These are phyloP conservation scores for Linnaemya vulpina DNA, from an alignment of 2,888 invertebrate species.

Conservation along the genomic window DNA sequence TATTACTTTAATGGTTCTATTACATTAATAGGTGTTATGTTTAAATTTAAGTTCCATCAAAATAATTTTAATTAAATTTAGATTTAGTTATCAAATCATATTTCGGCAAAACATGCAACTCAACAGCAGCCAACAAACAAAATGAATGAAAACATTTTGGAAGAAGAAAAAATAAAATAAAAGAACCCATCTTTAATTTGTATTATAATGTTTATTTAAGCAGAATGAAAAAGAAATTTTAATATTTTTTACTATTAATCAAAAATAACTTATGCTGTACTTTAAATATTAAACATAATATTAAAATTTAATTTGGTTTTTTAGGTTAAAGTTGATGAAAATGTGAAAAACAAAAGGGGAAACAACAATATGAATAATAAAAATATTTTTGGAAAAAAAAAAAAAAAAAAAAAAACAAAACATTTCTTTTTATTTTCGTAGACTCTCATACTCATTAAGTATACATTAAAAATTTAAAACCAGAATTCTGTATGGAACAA, in stretches of 20 bases:
- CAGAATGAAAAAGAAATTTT: conserved; percentile 4
- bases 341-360: conserved; percentile 17
- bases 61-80: conserved; percentile 39
- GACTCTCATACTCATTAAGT: too few species aligned
- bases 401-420: background rate
- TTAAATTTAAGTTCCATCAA: conserved; percentile 56
- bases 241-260: conserved; percentile 38
- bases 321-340: conserved; percentile 48
- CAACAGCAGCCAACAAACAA: background rate
- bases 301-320: conserved; percentile 49
- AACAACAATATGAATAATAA: conserved; percentile 13
- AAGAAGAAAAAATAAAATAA: background rate
- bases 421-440: conserved; percentile 9
- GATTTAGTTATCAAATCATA: conserved; percentile 7
- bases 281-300: conserved; percentile 52
- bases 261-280: conserved; percentile 49
- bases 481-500: background rate
- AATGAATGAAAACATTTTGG: background rate
- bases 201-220: conserved; percentile 27
- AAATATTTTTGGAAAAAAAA: conserved; percentile 53
- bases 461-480: background rate
- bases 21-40: conserved; percentile 72
- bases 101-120: conserved; percentile 23
- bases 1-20: conserved; percentile 64
- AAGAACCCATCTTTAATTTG: conserved; percentile 49